A percentile compares a stretch with the other conserved stretches of the same genome.
Conservation (phyloP, 2,797 vertebrate genomes). For the Sebastes miniatus region DNA sequence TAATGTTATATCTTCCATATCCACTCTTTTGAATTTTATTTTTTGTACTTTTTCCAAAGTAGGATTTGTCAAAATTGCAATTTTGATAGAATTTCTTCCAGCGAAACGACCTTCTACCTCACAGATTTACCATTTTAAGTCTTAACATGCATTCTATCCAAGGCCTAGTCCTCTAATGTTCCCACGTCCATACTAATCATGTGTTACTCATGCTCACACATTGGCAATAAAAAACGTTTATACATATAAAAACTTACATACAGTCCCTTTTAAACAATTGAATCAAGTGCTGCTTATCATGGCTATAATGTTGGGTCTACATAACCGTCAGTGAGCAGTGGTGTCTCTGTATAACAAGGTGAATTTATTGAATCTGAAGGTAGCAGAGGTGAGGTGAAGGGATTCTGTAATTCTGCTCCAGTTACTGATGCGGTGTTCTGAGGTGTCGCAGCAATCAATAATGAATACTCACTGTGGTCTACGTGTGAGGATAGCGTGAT, state of each 20-base stretch:
- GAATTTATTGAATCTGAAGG: background rate
- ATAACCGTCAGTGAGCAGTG: background rate
- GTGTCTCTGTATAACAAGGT: background rate
- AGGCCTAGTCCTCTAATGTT: too few species aligned
- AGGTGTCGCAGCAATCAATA: constrained; percentile 15
- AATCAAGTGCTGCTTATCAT: background rate
- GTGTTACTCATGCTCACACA: too few species aligned
- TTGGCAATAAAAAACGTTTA: too few species aligned
- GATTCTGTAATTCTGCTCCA: constrained; percentile 5
- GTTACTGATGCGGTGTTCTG: background rate
- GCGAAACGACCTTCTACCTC: background rate
- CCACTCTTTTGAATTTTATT: background rate
- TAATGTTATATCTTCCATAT: background rate
- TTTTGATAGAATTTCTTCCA: too few species aligned
- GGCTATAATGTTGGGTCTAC: background rate
- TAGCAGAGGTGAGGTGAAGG: background rate
- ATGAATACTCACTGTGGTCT: constrained; percentile 6
- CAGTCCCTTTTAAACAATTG: background rate
- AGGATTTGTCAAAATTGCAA: background rate
- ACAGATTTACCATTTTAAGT: background rate
- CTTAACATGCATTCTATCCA: too few species aligned
- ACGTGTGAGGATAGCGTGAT: background rate
- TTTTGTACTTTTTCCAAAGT: background rate
- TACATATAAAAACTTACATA: too few species aligned
- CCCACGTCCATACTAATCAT: too few species aligned